Evolutionary conservation across 2,797 vertebrate species (phyloP).

Genomic region (Nannoperca obscura): DNA sequence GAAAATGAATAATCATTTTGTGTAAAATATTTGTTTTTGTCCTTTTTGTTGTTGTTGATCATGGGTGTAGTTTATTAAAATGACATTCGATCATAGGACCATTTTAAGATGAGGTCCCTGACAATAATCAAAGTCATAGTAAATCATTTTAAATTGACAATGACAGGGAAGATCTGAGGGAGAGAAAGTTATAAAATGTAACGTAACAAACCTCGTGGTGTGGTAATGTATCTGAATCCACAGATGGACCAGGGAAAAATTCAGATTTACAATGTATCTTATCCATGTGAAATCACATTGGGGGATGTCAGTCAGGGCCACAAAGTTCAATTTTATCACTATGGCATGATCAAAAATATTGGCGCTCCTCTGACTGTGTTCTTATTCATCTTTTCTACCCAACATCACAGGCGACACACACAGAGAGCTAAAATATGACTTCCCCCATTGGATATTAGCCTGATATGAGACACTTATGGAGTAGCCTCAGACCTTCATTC

Average conservation of each 20-base stretch:
- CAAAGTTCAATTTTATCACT: constrained; percentile 3
- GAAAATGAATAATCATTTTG: neutral
- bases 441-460: constrained; percentile 8
- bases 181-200: too few relatives aligned
- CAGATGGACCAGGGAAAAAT: neutral
- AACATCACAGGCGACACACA: constrained; percentile 10
- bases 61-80: constrained; percentile 9
- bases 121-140: neutral
- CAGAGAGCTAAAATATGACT: constrained; percentile 24
- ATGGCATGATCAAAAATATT: constrained; percentile 9
- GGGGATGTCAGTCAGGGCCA: neutral
- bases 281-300: neutral
- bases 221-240: neutral
- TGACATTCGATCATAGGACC: neutral
- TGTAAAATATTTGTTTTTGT: neutral
- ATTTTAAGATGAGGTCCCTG: neutral
- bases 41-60: neutral
- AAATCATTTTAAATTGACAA: neutral
- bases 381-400: neutral
- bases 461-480: constrained; percentile 28
- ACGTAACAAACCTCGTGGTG: neutral
- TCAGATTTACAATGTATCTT: neutral
- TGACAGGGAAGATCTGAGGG: too few relatives aligned
- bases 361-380: neutral
- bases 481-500: constrained; percentile 32